Percentiles rank a stretch among this genome's conserved stretches.
phyloP scores from a whole-genome alignment of 1,140 invertebrate genomes.

The Neoseiulus cucumeris region DNA sequence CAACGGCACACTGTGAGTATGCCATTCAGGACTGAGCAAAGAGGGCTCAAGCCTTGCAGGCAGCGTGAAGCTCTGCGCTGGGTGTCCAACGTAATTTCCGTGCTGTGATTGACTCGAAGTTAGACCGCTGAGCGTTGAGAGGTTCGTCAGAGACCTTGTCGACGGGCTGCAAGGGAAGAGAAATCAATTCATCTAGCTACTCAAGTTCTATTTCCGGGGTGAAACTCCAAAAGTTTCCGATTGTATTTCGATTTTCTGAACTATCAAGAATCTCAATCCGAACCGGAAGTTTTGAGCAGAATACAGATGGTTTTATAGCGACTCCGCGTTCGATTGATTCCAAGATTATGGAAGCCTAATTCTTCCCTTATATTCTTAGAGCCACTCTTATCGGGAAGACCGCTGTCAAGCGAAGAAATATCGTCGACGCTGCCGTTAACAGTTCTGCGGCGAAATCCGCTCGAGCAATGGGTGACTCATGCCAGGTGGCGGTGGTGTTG shows the following conservation, averaged over 20 bases:
- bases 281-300: too few relatives aligned
- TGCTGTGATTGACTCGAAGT: background rate
- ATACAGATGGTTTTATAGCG: too few relatives aligned
- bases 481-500: too few relatives aligned
- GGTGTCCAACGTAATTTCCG: background rate
- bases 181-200: background rate
- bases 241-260: background rate
- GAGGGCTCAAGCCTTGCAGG: background rate
- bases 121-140: background rate
- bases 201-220: background rate
- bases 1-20: background rate
- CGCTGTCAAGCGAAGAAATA: too few relatives aligned
- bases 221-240: background rate
- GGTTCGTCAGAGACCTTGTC: background rate
- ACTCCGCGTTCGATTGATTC: too few relatives aligned
- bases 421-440: too few relatives aligned
- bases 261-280: too few relatives aligned
- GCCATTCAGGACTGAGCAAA: conserved; percentile 1
- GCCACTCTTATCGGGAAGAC: too few relatives aligned
- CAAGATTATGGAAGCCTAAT: too few relatives aligned
- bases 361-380: too few relatives aligned
- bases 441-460: too few relatives aligned
- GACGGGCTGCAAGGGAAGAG: background rate
- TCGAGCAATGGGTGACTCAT: too few relatives aligned
- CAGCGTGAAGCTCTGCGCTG: background rate